Evolutionary conservation across 2,888 invertebrate species (phyloP).

Genomic region (Nemotelus nigrinus): DNA sequence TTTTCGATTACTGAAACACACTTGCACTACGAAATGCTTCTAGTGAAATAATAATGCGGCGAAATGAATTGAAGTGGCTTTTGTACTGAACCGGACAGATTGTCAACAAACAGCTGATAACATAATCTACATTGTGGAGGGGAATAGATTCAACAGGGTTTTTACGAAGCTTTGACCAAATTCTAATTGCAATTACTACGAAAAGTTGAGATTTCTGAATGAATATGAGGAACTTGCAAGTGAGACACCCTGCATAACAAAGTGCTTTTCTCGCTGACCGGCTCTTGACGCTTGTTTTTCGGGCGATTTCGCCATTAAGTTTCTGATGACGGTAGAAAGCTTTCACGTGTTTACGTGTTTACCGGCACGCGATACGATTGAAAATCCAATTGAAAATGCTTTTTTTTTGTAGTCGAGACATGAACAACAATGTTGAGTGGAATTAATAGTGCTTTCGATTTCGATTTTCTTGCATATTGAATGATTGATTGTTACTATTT

Average conservation of each 20-base stretch:
- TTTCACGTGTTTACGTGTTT: constrained; percentile 42
- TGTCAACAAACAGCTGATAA: constrained; percentile 35
- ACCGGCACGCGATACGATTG: constrained; percentile 13
- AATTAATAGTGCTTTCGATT: constrained; percentile 3
- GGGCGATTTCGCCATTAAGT: constrained; percentile 9
- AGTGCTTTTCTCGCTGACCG: too few relatives aligned
- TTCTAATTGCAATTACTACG: neutral
- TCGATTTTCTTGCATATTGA: neutral
- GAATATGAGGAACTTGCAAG: neutral
- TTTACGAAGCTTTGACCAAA: neutral
- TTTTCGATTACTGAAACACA: neutral
- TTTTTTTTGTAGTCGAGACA: neutral
- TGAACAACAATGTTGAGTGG: neutral
- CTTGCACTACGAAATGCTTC: neutral
- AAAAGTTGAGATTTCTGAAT: neutral
- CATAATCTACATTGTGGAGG: neutral
- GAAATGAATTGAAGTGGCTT: constrained; percentile 13
- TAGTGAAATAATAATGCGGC: neutral
- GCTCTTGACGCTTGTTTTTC: neutral
- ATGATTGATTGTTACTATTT: too few relatives aligned
- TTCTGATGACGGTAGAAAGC: constrained; percentile 4
- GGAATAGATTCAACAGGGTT: neutral
- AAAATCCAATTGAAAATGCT: neutral
- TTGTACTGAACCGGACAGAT: constrained; percentile 29
- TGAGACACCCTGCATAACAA: constrained; percentile 5